phyloP scores from a whole-genome alignment of 1,140 invertebrate species.

The Pseudomyrmex pallidus region DNA sequence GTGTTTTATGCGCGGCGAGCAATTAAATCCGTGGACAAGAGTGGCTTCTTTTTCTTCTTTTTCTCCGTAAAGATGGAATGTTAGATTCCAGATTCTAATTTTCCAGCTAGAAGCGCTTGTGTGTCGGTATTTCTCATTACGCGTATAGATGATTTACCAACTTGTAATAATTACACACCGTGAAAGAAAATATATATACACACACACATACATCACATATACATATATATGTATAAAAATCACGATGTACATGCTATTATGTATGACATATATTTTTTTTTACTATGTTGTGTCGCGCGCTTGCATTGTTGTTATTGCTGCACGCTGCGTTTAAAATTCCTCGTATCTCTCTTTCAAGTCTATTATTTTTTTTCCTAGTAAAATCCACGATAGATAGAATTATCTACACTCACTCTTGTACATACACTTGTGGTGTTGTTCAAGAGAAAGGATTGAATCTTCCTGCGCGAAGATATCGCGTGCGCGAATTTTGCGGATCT shows the following conservation, averaged over 20 bases:
- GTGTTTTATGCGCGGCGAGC: background rate
- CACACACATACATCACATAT: too few species aligned
- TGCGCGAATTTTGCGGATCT: conserved; percentile 5
- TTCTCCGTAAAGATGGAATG: conserved; percentile 5
- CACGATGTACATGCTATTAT: background rate
- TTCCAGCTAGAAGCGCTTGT: background rate
- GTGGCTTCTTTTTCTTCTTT: background rate
- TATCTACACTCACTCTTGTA: too few species aligned
- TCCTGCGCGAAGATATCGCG: background rate
- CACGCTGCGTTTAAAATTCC: background rate
- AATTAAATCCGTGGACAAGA: conserved; percentile 32
- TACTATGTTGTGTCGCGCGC: background rate
- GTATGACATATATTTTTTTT: background rate
- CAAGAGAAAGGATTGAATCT: background rate
- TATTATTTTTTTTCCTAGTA: background rate
- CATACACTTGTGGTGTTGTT: too few species aligned
- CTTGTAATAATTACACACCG: conserved; percentile 3
- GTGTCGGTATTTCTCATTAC: conserved; percentile 9
- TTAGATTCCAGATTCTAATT: conserved; percentile 17
- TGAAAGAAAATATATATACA: too few species aligned
- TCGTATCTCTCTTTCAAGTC: too few species aligned
- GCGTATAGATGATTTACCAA: background rate
- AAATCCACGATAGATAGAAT: too few species aligned
- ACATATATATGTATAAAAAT: background rate
- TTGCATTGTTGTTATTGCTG: background rate